Conservation (phyloP, 2,888 invertebrate species). For the Drosophila cyrtoloma region DNA sequence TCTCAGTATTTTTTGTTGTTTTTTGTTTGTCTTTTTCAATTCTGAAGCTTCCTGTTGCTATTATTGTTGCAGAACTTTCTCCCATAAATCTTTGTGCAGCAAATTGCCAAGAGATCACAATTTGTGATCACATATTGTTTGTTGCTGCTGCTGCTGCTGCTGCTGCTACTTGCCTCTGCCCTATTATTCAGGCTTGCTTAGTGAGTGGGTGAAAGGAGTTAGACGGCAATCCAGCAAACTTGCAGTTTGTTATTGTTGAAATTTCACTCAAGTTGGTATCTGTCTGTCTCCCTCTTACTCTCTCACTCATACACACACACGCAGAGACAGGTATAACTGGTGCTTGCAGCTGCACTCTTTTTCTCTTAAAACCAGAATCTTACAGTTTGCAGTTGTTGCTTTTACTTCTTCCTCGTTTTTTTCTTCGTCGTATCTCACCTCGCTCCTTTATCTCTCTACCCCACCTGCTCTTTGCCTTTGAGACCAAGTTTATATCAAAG, state of each 20-base stretch:
- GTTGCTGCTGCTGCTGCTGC: constrained; percentile 22
- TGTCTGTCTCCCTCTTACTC: not conserved
- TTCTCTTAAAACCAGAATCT: constrained; percentile 47
- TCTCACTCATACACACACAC: constrained; percentile 16
- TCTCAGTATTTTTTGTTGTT: constrained; percentile 3
- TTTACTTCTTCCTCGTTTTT: constrained; percentile 4
- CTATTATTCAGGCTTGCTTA: constrained; percentile 21
- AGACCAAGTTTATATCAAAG: constrained; percentile 46
- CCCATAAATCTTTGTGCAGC: constrained; percentile 69
- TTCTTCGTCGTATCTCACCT: not conserved
- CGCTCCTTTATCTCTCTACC: constrained; percentile 2
- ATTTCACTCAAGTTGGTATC: constrained; percentile 49
- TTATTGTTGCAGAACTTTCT: constrained; percentile 58
- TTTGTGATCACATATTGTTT: constrained; percentile 46
- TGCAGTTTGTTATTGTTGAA: constrained; percentile 37
- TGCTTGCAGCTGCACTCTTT: constrained; percentile 34
- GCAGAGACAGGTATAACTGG: constrained; percentile 44
- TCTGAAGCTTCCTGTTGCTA: constrained; percentile 18
- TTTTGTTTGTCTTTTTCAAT: not conserved
- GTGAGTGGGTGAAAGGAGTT: constrained; percentile 79
- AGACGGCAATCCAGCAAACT: constrained; percentile 53
- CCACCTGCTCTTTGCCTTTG: constrained; percentile 4
- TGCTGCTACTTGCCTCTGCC: constrained; percentile 11
- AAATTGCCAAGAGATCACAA: constrained; percentile 60
- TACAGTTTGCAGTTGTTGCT: constrained; percentile 33